A percentile compares a stretch with the other conserved stretches of the same genome.
Evolutionary conservation across 2,888 invertebrate genomes (phyloP).

Genomic region (Mechanitis messenoides): DNA sequence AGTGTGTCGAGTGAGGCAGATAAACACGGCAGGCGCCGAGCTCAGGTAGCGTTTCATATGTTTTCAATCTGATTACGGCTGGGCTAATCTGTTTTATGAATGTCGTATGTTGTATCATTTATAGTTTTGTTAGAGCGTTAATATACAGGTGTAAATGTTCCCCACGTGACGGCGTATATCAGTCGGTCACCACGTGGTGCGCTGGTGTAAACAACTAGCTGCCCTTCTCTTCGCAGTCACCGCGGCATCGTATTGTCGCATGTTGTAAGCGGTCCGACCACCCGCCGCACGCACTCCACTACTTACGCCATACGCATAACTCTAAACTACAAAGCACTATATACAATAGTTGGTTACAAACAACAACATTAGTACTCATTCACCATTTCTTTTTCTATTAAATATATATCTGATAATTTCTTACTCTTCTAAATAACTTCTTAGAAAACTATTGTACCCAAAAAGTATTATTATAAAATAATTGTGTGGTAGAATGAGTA

Average conservation of each 20-base stretch:
- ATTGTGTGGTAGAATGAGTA: too few relatives aligned
- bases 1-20: slow-evolving; percentile 53
- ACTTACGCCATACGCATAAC: neutral
- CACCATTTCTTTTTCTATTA: too few relatives aligned
- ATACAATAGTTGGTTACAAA: too few relatives aligned
- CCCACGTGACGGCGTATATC: slow-evolving; percentile 63
- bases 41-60: slow-evolving; percentile 66
- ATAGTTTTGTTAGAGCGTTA: slow-evolving; percentile 33
- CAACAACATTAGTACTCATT: too few relatives aligned
- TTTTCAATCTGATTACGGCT: slow-evolving; percentile 61
- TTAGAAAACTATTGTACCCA: too few relatives aligned
- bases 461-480: too few relatives aligned
- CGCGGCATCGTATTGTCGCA: slow-evolving; percentile 35
- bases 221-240: slow-evolving; percentile 43
- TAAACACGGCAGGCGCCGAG: slow-evolving; percentile 68
- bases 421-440: too few relatives aligned
- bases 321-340: too few relatives aligned
- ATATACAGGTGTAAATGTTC: slow-evolving; percentile 46
- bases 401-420: too few relatives aligned
- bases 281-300: slow-evolving; percentile 9
- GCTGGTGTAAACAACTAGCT: slow-evolving; percentile 60
- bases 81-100: slow-evolving; percentile 44
- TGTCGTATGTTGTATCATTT: slow-evolving; percentile 34
- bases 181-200: slow-evolving; percentile 65
- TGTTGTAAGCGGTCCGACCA: slow-evolving; percentile 20